Conservation (phyloP, 2,113 vertebrate genomes). For the Edolisoma coerulescens region DNA sequence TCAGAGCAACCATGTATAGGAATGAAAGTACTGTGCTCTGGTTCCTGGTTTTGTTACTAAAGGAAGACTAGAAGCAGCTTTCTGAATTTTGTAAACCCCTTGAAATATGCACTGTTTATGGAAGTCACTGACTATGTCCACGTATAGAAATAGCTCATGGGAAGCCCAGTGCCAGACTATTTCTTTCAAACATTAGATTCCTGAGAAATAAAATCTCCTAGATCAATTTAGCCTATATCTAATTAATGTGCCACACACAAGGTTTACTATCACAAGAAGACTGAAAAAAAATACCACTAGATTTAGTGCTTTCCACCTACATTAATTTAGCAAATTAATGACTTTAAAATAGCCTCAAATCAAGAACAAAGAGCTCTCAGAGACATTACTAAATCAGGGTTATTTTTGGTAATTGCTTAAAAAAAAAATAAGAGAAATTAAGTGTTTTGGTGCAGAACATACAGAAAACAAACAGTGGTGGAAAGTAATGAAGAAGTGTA, state of each 20-base stretch:
- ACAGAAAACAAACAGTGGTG: neutral
- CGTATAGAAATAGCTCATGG: neutral
- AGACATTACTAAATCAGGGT: constrained; percentile 28
- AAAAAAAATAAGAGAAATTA: constrained; percentile 3
- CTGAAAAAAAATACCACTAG: neutral
- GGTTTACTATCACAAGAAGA: constrained; percentile 26
- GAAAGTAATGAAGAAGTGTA: constrained; percentile 41
- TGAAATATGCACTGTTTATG: neutral
- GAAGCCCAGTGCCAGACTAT: neutral
- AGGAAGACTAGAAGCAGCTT: neutral
- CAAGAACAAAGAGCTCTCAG: constrained; percentile 22
- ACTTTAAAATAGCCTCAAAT: constrained; percentile 47
- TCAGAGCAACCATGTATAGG: neutral
- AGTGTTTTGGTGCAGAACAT: constrained; percentile 21
- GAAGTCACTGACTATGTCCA: neutral
- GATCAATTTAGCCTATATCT: constrained; percentile 23
- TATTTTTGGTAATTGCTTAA: neutral
- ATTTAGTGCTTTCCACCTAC: constrained; percentile 48
- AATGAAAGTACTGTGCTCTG: neutral
- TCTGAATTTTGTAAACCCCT: neutral
- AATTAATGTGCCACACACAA: neutral
- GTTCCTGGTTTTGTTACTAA: neutral
- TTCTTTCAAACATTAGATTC: constrained; percentile 9
- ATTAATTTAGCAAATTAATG: constrained; percentile 56
- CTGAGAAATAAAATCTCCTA: neutral